Evolutionary conservation across 1,140 invertebrate genomes (phyloP).

Genomic region (Choristoneura fumiferana): DNA sequence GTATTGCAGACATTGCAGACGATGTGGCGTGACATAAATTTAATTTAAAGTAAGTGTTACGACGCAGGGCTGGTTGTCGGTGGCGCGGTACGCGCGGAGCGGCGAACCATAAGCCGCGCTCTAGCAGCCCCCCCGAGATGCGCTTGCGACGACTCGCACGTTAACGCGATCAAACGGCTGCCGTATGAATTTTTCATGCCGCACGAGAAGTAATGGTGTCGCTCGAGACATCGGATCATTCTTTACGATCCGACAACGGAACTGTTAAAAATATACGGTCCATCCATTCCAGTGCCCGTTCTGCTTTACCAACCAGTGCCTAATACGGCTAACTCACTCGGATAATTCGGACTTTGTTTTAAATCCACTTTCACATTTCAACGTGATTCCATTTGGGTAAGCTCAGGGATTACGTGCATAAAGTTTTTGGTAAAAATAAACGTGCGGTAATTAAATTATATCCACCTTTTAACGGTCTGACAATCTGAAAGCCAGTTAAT

Average conservation of each 20-base stretch:
- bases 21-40: constrained; percentile 19
- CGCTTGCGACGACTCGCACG: constrained; percentile 45
- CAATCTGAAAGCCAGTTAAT: no score
- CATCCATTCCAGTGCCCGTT: constrained; percentile 29
- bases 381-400: not conserved
- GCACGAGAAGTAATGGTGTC: constrained; percentile 60
- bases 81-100: constrained; percentile 21
- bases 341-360: not conserved
- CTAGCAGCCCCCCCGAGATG: constrained; percentile 48
- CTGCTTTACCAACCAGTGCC: not conserved
- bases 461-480: no score
- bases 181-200: constrained; percentile 72
- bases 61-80: constrained; percentile 22
- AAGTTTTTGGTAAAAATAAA: not conserved
- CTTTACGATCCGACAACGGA: constrained; percentile 69
- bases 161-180: constrained; percentile 63
- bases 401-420: not conserved
- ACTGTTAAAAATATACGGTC: constrained; percentile 63
- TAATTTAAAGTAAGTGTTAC: constrained; percentile 35
- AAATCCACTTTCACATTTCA: constrained; percentile 16
- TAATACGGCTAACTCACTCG: constrained; percentile 2
- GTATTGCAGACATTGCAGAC: not conserved
- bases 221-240: constrained; percentile 68
- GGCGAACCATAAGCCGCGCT: constrained; percentile 43
- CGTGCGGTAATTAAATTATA: not conserved